A percentile compares a stretch with the other conserved stretches of the same genome.
Conservation (phyloP, 2,797 vertebrate species). For the Semotilus atromaculatus region DNA sequence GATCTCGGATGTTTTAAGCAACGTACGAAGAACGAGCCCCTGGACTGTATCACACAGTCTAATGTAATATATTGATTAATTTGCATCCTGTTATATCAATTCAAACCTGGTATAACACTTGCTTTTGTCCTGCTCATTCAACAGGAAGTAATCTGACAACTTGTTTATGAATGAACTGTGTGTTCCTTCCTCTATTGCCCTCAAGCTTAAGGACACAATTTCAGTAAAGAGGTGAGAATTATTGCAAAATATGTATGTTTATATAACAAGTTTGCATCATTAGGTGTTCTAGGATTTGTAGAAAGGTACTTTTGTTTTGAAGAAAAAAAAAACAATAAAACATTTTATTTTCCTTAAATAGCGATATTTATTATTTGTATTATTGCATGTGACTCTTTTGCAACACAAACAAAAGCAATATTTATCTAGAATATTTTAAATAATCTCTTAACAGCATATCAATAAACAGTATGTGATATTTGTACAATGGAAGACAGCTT, state of each 20-base stretch:
- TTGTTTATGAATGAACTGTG: conserved; percentile 54
- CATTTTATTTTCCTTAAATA: conserved; percentile 73
- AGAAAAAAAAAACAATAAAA: conserved; percentile 18
- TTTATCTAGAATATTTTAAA: conserved; percentile 67
- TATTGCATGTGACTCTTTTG: conserved; percentile 76
- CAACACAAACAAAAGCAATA: conserved; percentile 80
- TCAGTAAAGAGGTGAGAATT: conserved; percentile 25
- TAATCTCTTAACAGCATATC: conserved; percentile 73
- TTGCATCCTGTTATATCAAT: conserved; percentile 24
- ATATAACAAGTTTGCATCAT: neutral
- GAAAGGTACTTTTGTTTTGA: no score
- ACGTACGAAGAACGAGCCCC: no score
- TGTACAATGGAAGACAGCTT: conserved; percentile 80
- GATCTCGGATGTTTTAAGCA: no score
- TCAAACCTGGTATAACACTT: conserved; percentile 4
- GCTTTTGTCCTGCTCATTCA: conserved; percentile 37
- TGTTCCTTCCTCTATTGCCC: conserved; percentile 54
- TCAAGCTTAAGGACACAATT: conserved; percentile 6
- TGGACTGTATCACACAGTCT: conserved; percentile 47
- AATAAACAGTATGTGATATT: conserved; percentile 73
- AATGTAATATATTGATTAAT: conserved; percentile 67
- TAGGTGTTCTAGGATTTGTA: conserved; percentile 2
- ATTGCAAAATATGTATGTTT: conserved; percentile 27
- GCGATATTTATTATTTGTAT: conserved; percentile 80
- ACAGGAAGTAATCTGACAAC: conserved; percentile 58